phyloP scores from a whole-genome alignment of 2,888 invertebrate genomes.

The Branchipolynoe longqiensis region DNA sequence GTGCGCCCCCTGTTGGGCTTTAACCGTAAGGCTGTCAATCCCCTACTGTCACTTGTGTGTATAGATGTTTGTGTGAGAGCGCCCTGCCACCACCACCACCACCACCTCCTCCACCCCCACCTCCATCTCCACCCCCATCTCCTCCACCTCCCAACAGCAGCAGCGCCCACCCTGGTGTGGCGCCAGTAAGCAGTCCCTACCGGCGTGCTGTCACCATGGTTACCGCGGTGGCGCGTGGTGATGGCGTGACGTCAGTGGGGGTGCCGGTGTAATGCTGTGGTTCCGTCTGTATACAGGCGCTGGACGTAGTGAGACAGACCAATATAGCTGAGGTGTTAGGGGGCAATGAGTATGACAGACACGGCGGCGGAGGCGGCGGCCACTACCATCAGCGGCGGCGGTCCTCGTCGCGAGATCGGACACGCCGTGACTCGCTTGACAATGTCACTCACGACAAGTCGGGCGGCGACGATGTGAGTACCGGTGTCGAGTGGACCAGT shows the following conservation, averaged over 20 bases:
- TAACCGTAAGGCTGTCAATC: no score
- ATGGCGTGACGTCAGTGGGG: constrained; percentile 10
- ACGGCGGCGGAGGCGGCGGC: constrained; percentile 30
- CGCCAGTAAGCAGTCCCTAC: background rate
- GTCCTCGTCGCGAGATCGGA: constrained; percentile 50
- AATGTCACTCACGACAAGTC: constrained; percentile 86
- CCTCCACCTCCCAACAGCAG: no score
- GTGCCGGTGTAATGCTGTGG: constrained; percentile 59
- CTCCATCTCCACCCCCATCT: no score
- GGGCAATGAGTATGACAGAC: constrained; percentile 81
- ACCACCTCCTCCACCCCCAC: constrained; percentile 8
- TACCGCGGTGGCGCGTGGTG: background rate
- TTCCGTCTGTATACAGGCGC: constrained; percentile 85
- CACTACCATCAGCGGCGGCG: constrained; percentile 39
- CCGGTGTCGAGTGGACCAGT: constrained; percentile 76
- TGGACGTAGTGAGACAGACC: constrained; percentile 96
- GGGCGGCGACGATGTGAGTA: constrained; percentile 89
- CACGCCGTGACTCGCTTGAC: constrained; percentile 85
- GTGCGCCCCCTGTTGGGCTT: no score
- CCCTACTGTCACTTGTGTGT: no score
- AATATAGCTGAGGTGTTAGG: constrained; percentile 89
- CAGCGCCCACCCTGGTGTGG: background rate
- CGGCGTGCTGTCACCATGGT: background rate
- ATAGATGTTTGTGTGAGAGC: background rate
- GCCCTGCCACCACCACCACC: background rate